Conservation (phyloP, 2,797 vertebrate species). For the Spinus olivaceus region DNA sequence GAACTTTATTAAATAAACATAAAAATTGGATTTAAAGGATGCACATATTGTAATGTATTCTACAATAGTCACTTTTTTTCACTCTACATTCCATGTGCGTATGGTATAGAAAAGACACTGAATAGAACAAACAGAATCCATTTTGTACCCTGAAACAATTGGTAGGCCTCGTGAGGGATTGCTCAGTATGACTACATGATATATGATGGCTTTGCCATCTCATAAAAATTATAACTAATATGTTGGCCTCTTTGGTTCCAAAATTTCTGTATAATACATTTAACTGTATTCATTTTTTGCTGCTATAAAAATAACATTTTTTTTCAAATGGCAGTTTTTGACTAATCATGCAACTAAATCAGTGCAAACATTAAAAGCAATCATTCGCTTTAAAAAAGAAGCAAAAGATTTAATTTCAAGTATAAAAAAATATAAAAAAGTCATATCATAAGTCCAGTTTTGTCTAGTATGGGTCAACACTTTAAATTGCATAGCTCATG, state of each 20-base stretch:
- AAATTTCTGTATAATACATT: conserved; percentile 97
- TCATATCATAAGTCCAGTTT: conserved; percentile 86
- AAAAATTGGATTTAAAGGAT: conserved; percentile 85
- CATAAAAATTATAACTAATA: conserved; percentile 89
- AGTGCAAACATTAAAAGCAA: conserved; percentile 99
- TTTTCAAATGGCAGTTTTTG: conserved; percentile 93
- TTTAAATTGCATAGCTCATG: conserved; percentile 98
- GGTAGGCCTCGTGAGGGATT: conserved; percentile 88
- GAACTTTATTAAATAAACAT: conserved; percentile 98
- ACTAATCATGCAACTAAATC: conserved; percentile 97
- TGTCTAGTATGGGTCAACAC: conserved; percentile 87
- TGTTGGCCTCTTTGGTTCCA: conserved; percentile 99
- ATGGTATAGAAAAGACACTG: conserved; percentile 89
- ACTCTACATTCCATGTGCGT: conserved; percentile 83
- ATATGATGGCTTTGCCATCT: conserved; percentile 84
- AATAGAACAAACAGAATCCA: conserved; percentile 89
- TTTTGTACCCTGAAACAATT: conserved; percentile 92
- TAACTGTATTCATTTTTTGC: conserved; percentile 91
- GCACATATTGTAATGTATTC: conserved; percentile 74
- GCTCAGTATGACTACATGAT: conserved; percentile 83
- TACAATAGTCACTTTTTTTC: conserved; percentile 68
- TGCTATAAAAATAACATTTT: conserved; percentile 98
- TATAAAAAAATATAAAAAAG: conserved; percentile 96
- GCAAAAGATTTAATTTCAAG: conserved; percentile 99
- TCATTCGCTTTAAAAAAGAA: conserved; percentile 98